Percentiles rank a stretch among this genome's conserved stretches.
These are phyloP conservation scores for Oxyteleia sp. DNA, from an alignment of 2,888 invertebrate species.

Conservation along the genomic window DNA sequence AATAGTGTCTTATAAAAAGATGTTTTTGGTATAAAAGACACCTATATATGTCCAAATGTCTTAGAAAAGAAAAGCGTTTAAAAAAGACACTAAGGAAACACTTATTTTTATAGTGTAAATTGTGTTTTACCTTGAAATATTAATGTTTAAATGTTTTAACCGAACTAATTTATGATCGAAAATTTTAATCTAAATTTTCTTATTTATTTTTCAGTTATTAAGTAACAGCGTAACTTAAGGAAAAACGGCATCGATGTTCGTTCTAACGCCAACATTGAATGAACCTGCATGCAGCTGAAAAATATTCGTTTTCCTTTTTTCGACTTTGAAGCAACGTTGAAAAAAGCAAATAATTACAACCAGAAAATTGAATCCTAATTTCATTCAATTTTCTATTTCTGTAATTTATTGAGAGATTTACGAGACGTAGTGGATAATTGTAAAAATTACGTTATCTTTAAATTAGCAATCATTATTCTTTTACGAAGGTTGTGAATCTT, in stretches of 20 bases:
- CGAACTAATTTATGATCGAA: not conserved
- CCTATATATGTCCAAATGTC: too few species aligned
- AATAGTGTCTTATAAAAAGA: too few species aligned
- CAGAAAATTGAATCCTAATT: constrained; percentile 45
- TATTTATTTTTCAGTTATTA: constrained; percentile 67
- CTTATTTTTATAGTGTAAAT: too few species aligned
- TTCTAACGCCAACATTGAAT: constrained; percentile 25
- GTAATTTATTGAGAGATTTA: constrained; percentile 63
- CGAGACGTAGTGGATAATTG: constrained; percentile 14
- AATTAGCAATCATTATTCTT: constrained; percentile 29
- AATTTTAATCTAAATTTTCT: not conserved
- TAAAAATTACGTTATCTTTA: constrained; percentile 10
- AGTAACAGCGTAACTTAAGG: constrained; percentile 57
- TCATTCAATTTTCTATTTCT: constrained; percentile 37
- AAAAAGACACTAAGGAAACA: too few species aligned
- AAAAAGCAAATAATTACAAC: constrained; percentile 30
- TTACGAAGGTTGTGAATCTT: constrained; percentile 57
- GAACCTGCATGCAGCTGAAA: constrained; percentile 13
- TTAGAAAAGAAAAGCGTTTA: too few species aligned
- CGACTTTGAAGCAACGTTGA: constrained; percentile 31
- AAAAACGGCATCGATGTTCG: constrained; percentile 24
- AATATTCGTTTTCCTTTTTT: constrained; percentile 35
- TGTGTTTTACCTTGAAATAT: not conserved
- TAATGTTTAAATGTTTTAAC: not conserved
- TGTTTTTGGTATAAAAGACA: too few species aligned